Percentiles rank a stretch among this genome's conserved stretches.
Evolutionary conservation across 1,140 invertebrate species (phyloP).

Genomic region (Streblospio benedicti): DNA sequence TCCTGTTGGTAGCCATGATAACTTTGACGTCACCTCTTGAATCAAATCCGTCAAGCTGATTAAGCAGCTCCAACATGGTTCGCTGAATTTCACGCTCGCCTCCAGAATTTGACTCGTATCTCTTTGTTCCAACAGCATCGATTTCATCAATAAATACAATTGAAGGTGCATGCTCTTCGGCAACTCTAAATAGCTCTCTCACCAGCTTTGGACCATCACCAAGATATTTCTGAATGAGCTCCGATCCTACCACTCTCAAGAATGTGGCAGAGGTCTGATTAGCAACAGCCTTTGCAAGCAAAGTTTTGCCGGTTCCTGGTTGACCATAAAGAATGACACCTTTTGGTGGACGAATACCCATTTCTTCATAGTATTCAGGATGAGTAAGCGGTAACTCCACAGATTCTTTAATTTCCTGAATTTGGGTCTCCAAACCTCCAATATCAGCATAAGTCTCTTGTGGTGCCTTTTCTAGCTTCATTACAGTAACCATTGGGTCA

Average conservation of each 20-base stretch:
- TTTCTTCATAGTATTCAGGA: slow-evolving; percentile 99
- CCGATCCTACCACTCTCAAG: slow-evolving; percentile 93
- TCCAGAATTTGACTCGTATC: slow-evolving; percentile 98
- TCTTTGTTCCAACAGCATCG: slow-evolving; percentile 98
- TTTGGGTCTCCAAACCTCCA: slow-evolving; percentile 97
- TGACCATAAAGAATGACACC: slow-evolving; percentile 98
- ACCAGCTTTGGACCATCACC: slow-evolving; percentile 97
- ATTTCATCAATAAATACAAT: slow-evolving; percentile 99
- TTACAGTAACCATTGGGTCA: slow-evolving; percentile 99
- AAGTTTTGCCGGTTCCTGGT: slow-evolving; percentile 95
- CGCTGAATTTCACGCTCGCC: slow-evolving; percentile 99
- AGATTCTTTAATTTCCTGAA: slow-evolving; percentile 99
- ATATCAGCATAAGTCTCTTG: slow-evolving; percentile 99
- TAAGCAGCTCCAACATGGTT: slow-evolving; percentile 98
- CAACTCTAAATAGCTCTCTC: slow-evolving; percentile 92
- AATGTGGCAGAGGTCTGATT: slow-evolving; percentile 99
- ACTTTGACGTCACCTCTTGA: slow-evolving; percentile 93
- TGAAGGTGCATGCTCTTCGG: slow-evolving; percentile 97
- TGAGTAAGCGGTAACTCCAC: slow-evolving; percentile 97
- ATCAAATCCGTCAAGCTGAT: slow-evolving; percentile 98
- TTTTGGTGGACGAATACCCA: slow-evolving; percentile 99
- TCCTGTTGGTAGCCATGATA: slow-evolving; percentile 99
- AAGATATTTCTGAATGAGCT: slow-evolving; percentile 98
- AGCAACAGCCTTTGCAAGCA: slow-evolving; percentile 96
- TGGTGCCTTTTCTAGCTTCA: slow-evolving; percentile 99